Evolutionary conservation across 2,888 invertebrate genomes (phyloP), one percentile per base, ranked within the genome.

Genomic region (Agonum fuliginosum): DNA sequence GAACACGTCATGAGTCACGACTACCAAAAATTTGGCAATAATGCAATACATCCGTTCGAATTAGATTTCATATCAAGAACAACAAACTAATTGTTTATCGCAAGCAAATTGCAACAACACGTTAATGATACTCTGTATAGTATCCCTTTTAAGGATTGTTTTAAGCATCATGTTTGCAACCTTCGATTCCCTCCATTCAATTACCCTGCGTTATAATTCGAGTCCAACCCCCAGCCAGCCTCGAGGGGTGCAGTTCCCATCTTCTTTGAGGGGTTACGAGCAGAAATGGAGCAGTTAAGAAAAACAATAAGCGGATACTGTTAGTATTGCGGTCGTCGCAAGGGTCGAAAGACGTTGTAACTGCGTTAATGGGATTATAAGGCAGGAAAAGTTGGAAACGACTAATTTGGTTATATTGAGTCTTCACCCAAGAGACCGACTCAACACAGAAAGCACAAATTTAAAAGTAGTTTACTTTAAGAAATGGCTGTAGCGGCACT

Each of bases 331-430:
- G 43, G 46, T 41, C 46, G 22, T 58, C 4, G 30, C 24, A 41
- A 48, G 73, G 30, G 30, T 30, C 27, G 58, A 62, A 62, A 30
- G 58, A 62, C 30, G 27, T 58, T 62, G 58, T 62, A 34, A 62
- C 58, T 14, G 43, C 54, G 27, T 73, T 73, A 73, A 58, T 73
- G 58, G 41, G 20, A 54, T 58, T 73, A 73, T 73, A 54, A 20
- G 12, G 72, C 19, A 73, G 37, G 58, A 58, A 73, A 73, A 54
- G 54, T 73, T 73, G 54, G 58, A 20, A 30, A 41, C 34, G 17
- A 73, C 58, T 73, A 73, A 73, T 73, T 58, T 73, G 58, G 41
- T 73, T 73, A 54, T 73, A 73, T 54, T 43, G 46, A 69, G 22
- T 46, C 69, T 17, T 46, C 20, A 24, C 22, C 43, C 34, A 41